Base-by-base conservation (phyloP, 2,113 vertebrate genomes). In the Paradoxurus hermaphroditus region DNA sequence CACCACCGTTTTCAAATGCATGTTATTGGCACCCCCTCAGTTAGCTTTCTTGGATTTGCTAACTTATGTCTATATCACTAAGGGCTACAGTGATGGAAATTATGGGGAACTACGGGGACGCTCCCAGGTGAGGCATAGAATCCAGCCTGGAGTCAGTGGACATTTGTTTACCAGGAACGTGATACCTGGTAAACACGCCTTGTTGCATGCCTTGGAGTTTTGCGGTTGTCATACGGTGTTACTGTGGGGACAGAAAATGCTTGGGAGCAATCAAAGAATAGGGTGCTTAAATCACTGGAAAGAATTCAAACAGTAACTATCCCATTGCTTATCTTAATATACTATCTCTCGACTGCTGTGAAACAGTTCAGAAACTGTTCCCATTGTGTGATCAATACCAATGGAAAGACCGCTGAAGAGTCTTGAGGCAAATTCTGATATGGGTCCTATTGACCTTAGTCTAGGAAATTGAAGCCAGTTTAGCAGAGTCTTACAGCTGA, bases 351-450 rank as follows among this genome's bases (percentile, higher is more conserved):
- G 34, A 63, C 51, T 46, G 49, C 72, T 39, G 16, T 53, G 41
- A 92, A 92, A 67, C 27, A 46, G 16, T 73, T 75, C 59, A 86
- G 49, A 95, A 95, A 78, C 1, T n/a, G 49, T 85, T 67, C 72
- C 72, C 65, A 49, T 93, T 31, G 29, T 77, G 10, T 67, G 49
- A 91, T 96, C 91, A 63, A 83, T 97, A 82, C 27, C 23, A 86
- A 12, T 7, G 56, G 70, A 87, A 96, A 36, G 41, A 27, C 39
- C n/a, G 36, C 44, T 44, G 41, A 78, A 96, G 44, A 77, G 31
- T 51, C 92, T 85, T 56, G 59, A 95, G 78, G 84, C 90, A 77
- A 39, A 92, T 94, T 95, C 92, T 88, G 77, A 86, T 65, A 67
- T 88, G 53, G 51, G 41, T 94, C n/a, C 41, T 62, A 49, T 86